Evolutionary conservation across 2,888 invertebrate genomes (phyloP), one percentile per base, ranked within the genome.

Genomic region (Hypsopygia costalis): DNA sequence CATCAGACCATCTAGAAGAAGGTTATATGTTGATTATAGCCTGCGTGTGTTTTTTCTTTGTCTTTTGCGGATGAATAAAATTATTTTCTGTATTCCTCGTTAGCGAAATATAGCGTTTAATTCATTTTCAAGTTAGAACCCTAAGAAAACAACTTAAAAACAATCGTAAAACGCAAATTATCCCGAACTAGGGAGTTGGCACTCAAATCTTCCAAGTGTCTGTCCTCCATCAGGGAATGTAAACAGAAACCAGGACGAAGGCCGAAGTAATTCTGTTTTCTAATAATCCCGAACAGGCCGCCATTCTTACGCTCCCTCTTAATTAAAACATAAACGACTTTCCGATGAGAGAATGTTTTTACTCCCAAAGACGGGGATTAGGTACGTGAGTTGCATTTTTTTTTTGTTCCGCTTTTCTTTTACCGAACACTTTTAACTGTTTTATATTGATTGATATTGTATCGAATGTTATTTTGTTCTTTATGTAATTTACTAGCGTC

Each of bases 271-370:
- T 71, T 64, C 63, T 63, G 66, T 70, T 72, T 68, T 62, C 68
- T 69, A 71, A 75, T 75, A 77, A 79, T 64, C 68, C 68, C 53
- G 34, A 16, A 7, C 63, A 59, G 68, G 62, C 64, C 58, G 47
- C 62, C 52, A 52, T 58, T 60, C 62, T 68, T 64, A 62, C 50
- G 40, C 51, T 52, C 58, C 46, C 58, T 60, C 69, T 73, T 79
- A 80, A 81, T 81, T 79, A 79, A 79, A 78, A 76, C 73, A 72
- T 74, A 73, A 80, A 77, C 70, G 76, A 70, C 68, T 75, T 75
- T 65, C 68, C 67, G 71, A 72, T 52, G 51, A 43, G 45, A 44
- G 46, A 51, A 50, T 44, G 49, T 52, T 41, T 50, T 46, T 41
- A 34, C 41, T 51, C 34, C 38, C 35, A 31, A 47, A 41, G 46